Evolutionary conservation across 2,113 vertebrate species (phyloP).

Genomic region (Columbina picui): DNA sequence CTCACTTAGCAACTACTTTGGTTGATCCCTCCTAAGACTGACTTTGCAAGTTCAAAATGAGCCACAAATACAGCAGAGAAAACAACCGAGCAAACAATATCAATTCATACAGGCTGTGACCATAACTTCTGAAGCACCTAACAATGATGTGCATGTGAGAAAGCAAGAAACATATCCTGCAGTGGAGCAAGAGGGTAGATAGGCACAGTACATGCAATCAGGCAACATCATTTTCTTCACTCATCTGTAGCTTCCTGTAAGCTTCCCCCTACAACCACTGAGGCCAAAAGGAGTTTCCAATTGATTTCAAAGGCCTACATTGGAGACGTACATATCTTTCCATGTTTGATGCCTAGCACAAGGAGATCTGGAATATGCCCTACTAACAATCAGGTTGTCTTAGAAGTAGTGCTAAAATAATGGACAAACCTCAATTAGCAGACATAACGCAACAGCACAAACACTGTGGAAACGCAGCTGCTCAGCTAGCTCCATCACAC

Average conservation of each 20-base stretch:
- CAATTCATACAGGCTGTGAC: not conserved
- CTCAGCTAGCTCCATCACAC: not conserved
- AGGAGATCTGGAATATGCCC: not conserved
- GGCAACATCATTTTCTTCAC: not conserved
- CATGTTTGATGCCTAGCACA: not conserved
- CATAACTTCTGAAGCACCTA: not conserved
- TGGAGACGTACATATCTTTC: not conserved
- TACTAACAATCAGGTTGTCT: not conserved
- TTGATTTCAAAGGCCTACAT: not conserved
- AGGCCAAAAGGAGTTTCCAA: not conserved
- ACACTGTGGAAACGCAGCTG: accelerated
- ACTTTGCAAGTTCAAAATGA: not conserved
- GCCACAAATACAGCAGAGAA: not conserved
- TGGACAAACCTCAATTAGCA: not conserved
- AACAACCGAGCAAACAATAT: not conserved
- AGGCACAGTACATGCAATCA: not conserved
- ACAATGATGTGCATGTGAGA: not conserved
- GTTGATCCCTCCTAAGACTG: not conserved
- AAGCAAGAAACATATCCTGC: not conserved
- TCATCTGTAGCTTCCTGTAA: not conserved
- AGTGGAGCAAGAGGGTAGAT: not conserved
- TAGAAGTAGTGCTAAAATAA: not conserved
- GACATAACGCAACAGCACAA: not conserved
- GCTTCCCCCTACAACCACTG: not conserved
- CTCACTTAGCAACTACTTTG: not conserved